Percentiles rank a stretch among this genome's conserved stretches.
Conservation (phyloP, 2,888 invertebrate genomes). For the Thysanoteuthis rhombus region DNA sequence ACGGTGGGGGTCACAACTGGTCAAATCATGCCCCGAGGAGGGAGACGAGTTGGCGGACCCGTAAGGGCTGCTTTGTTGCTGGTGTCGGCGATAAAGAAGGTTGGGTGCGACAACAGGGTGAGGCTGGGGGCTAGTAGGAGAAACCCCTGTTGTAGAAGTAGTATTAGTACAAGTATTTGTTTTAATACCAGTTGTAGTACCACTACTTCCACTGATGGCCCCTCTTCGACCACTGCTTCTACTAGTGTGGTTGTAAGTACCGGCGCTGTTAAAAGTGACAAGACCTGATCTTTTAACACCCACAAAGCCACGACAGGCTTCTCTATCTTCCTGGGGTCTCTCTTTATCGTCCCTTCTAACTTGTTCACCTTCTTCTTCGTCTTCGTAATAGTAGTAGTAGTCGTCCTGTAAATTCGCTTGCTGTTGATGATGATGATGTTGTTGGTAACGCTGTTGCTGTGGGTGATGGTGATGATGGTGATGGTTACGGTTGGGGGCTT, state of each 20-base stretch:
- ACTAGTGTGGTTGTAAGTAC: not conserved
- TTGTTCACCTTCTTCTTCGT: not conserved
- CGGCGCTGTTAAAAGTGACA: not conserved
- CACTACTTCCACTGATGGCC: not conserved
- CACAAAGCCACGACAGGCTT: not conserved
- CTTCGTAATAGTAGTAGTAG: slow-evolving; percentile 12
- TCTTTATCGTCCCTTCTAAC: not conserved
- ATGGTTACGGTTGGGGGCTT: not conserved
- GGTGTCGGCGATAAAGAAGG: not conserved
- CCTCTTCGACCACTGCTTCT: not conserved
- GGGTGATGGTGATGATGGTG: not conserved
- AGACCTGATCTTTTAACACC: not conserved
- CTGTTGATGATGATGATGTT: not conserved
- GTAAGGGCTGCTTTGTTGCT: not conserved
- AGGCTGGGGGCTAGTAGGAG: not conserved
- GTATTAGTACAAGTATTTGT: not conserved
- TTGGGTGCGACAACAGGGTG: not conserved
- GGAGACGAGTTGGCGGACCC: not conserved
- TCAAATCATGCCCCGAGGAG: not conserved
- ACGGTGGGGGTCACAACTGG: not conserved
- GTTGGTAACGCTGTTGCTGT: not conserved
- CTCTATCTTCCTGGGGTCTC: not conserved
- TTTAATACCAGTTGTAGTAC: not conserved
- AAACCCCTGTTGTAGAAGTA: slow-evolving; percentile 12
- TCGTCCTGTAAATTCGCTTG: not conserved